Conservation (phyloP, 2,113 vertebrate genomes). For the Vireo altiloquus region DNA sequence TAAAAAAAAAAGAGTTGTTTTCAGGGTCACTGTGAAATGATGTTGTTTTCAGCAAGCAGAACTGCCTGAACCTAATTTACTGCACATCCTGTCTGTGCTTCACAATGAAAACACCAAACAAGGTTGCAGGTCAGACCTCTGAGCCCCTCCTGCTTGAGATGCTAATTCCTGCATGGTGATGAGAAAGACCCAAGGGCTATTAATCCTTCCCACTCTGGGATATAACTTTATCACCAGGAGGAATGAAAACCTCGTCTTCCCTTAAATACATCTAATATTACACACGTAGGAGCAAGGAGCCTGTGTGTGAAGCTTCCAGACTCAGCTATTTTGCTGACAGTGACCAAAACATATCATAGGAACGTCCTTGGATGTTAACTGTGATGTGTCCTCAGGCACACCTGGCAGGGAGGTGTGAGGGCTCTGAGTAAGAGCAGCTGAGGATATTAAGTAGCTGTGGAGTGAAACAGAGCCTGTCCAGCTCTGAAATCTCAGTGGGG, state of each 20-base stretch:
- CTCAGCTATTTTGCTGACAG: not conserved
- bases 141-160: not conserved
- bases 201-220: not conserved
- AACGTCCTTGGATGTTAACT: not conserved
- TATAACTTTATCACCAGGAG: not conserved
- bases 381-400: not conserved
- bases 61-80: slow-evolving; percentile 27
- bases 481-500: not conserved
- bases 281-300: not conserved
- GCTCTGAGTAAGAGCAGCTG: not conserved
- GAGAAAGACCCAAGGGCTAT: not conserved
- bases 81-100: not conserved
- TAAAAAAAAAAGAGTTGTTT: not conserved
- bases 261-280: not conserved
- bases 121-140: not conserved
- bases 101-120: slow-evolving; percentile 12
- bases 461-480: not conserved
- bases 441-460: not conserved
- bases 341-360: not conserved
- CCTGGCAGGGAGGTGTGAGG: not conserved
- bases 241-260: not conserved
- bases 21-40: slow-evolving; percentile 34
- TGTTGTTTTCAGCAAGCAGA: slow-evolving; percentile 18
- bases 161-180: not conserved
- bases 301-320: not conserved